A percentile compares a stretch with the other conserved stretches of the same genome.
Evolutionary conservation across 2,888 invertebrate genomes (phyloP).

Genomic region (Rhopalosiphum nymphaeae): DNA sequence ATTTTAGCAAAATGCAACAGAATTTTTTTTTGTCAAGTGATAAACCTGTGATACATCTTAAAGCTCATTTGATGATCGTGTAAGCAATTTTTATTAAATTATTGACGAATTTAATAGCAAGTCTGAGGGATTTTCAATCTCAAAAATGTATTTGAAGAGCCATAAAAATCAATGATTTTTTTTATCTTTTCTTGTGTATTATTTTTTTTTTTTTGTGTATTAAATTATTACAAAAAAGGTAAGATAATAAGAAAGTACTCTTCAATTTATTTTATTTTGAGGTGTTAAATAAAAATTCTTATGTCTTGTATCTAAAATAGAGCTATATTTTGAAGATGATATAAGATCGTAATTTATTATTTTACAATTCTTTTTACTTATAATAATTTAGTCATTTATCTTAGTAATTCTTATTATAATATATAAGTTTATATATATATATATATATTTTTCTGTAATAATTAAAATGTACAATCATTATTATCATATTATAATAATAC

Average conservation of each 20-base stretch:
- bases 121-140: constrained; percentile 63
- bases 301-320: constrained; percentile 15
- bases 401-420: constrained; percentile 28
- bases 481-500: constrained; percentile 45
- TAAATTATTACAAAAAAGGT: constrained; percentile 10
- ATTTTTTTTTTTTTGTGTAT: constrained; percentile 42
- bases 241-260: constrained; percentile 9
- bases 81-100: constrained; percentile 63
- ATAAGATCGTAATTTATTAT: constrained; percentile 33
- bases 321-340: constrained; percentile 44
- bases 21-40: constrained; percentile 54
- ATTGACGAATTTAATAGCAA: constrained; percentile 62
- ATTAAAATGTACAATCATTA: constrained; percentile 43
- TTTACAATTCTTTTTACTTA: constrained; percentile 19
- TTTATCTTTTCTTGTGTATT: constrained; percentile 52
- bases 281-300: not conserved
- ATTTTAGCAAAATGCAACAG: constrained; percentile 16
- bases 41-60: constrained; percentile 62
- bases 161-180: constrained; percentile 4
- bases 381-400: constrained; percentile 37
- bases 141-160: constrained; percentile 56
- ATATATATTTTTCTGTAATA: constrained; percentile 27
- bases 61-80: constrained; percentile 60
- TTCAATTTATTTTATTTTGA: constrained; percentile 32
- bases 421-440: not conserved